Evolutionary conservation across 2,888 invertebrate genomes (phyloP), one percentile per base, ranked within the genome.

Genomic region (Cyaniris semiargus): DNA sequence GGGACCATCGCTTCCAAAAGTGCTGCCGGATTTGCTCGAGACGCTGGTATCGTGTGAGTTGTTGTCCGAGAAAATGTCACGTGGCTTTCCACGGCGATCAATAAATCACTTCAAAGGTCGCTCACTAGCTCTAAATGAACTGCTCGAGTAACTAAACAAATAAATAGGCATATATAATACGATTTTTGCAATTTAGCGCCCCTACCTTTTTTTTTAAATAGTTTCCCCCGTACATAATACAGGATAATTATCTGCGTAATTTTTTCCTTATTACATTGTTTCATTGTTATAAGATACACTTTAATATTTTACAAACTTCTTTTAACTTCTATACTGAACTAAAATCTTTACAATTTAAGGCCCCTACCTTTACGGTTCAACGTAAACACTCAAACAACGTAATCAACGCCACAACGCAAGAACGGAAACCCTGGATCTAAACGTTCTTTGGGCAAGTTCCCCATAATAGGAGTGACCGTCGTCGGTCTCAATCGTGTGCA

Each of bases 61-160:
- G 31, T 81, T 80, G 60, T 81, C 80, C 7, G 80, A 81, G 70
- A 78, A 79, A 48, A 81, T 79, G 44, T 80, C 76, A 7, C 53
- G n/a, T 0, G 80, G 80, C 75, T 80, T 81, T 18, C 79, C 81
- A 3, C 80, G 78, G n/a, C 81, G 70, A 23, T 4, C 70, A 4
- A 70, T 70, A 70, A 70, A 70, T 27, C 70, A 3, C 31, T 70
- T 70, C 3, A 70, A 31, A 31, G 70, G 70, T 70, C 70, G 70
- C 70, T 70, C 27, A 70, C 70, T 10, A 70, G 27, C n/a, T 70
- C 70, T 6, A 27, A 27, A 70, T 70, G 70, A 27, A 70, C 70
- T 31, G 66, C 66, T 7, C 66, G n/a, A 23, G 66, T 66, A 66
- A 23, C 27, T 23, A 66, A 27, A 66, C 78, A 79, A 15, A 78